Evolutionary conservation across 2,888 invertebrate species (phyloP).

Genomic region (Seira musarum): DNA sequence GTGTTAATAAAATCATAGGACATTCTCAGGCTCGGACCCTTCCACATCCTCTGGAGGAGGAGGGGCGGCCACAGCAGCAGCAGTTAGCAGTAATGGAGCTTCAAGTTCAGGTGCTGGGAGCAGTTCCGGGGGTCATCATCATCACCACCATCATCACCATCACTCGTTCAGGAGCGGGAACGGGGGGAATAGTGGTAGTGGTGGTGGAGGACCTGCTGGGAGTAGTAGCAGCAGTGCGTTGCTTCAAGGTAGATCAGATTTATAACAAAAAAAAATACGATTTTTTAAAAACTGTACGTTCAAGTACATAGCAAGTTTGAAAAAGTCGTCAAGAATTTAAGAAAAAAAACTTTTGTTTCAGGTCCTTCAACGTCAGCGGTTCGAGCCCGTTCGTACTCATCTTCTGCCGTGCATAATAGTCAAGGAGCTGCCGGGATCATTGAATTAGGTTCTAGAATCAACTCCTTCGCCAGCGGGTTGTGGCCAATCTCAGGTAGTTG

Average conservation of each 20-base stretch:
- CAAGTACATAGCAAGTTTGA: too few relatives aligned
- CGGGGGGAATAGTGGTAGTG: conserved; percentile 7
- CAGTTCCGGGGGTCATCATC: conserved; percentile 16
- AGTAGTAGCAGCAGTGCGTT: conserved; percentile 38
- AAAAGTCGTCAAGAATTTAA: too few relatives aligned
- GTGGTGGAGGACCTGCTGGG: conserved; percentile 18
- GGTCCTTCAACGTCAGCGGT: conserved; percentile 54
- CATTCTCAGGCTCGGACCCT: conserved; percentile 65
- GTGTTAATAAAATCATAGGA: too few relatives aligned
- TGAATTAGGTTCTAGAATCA: conserved; percentile 58
- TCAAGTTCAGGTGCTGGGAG: conserved; percentile 11
- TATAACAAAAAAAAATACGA: too few relatives aligned
- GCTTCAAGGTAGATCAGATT: conserved; percentile 40
- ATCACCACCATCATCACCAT: conserved; percentile 47
- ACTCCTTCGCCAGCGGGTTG: conserved; percentile 58
- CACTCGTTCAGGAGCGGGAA: conserved; percentile 41
- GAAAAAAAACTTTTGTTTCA: too few relatives aligned
- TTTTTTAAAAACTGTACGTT: too few relatives aligned
- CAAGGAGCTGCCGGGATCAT: conserved; percentile 55
- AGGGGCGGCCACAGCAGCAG: conserved; percentile 22
- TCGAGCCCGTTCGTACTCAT: conserved; percentile 61
- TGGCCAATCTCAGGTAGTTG: conserved; percentile 60
- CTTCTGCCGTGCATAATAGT: conserved; percentile 54
- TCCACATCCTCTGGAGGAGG: conserved; percentile 31
- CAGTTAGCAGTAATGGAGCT: conserved; percentile 31